These are phyloP conservation scores for Zonotrichia leucophrys DNA, from an alignment of 2,113 vertebrate genomes.

Conservation along the genomic window DNA sequence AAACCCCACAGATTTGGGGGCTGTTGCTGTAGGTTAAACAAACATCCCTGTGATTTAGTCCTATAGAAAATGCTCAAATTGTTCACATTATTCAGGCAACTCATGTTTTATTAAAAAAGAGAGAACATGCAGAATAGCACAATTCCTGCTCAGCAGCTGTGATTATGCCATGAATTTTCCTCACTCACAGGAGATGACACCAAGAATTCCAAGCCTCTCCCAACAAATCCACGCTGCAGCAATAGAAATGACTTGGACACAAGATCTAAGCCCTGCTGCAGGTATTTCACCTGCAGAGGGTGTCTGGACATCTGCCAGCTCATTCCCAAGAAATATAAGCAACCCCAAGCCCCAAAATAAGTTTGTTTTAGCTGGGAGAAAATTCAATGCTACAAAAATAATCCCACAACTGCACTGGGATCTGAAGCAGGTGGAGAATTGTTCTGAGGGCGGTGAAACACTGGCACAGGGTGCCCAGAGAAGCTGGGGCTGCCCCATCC, in stretches of 20 bases:
- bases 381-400: neutral
- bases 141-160: neutral
- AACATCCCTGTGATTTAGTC: neutral
- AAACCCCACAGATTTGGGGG: neutral
- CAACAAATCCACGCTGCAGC: neutral
- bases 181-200: neutral
- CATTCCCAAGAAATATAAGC: neutral
- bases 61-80: neutral
- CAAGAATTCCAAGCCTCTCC: neutral
- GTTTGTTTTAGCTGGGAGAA: neutral
- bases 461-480: neutral
- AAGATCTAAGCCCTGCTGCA: neutral
- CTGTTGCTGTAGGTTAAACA: neutral
- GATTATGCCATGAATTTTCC: neutral
- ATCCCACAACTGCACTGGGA: accelerated
- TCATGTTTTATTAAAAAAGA: neutral
- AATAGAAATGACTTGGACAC: neutral
- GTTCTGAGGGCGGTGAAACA: neutral
- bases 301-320: neutral
- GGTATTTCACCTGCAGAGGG: neutral
- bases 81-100: neutral
- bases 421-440: neutral
- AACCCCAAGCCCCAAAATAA: neutral
- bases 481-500: neutral
- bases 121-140: neutral